phyloP scores from a whole-genome alignment of 2,113 vertebrate species.

The Mobula birostris region DNA sequence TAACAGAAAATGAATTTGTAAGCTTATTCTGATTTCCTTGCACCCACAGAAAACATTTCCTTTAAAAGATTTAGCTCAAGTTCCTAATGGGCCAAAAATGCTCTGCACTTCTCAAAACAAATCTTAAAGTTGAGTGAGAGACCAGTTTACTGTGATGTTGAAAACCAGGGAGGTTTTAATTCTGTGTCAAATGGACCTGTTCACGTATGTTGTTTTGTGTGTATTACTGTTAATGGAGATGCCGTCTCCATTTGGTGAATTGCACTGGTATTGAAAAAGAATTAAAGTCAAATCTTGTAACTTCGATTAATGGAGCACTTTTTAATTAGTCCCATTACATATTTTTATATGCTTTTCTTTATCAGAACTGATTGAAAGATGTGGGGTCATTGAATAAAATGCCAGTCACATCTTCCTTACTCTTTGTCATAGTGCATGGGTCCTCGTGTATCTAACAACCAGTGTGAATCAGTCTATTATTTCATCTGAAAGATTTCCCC shows the following conservation, averaged over 20 bases:
- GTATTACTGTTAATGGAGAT: not conserved
- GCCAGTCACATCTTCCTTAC: no score
- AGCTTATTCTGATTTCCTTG: not conserved
- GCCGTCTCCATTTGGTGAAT: slow-evolving; percentile 5
- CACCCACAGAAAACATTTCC: not conserved
- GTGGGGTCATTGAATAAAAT: no score
- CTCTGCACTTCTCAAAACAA: slow-evolving; percentile 5
- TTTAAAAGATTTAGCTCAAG: not conserved
- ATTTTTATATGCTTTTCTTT: not conserved
- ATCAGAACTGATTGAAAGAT: no score
- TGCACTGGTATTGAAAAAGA: slow-evolving; percentile 17
- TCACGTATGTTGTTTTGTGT: slow-evolving; percentile 6
- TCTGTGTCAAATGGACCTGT: slow-evolving; percentile 1
- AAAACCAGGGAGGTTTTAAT: not conserved
- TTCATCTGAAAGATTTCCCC: no score
- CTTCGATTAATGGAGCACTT: not conserved
- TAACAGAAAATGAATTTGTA: not conserved
- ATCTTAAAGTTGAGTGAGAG: slow-evolving; percentile 2
- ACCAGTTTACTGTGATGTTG: slow-evolving; percentile 23
- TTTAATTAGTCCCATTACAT: not conserved
- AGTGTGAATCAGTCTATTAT: no score
- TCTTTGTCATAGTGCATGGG: no score
- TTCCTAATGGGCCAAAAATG: not conserved
- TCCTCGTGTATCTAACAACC: no score
- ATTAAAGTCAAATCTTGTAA: not conserved